Base-by-base conservation (phyloP, 2,797 vertebrate species). In the Phrynocephalus vlangalii region DNA sequence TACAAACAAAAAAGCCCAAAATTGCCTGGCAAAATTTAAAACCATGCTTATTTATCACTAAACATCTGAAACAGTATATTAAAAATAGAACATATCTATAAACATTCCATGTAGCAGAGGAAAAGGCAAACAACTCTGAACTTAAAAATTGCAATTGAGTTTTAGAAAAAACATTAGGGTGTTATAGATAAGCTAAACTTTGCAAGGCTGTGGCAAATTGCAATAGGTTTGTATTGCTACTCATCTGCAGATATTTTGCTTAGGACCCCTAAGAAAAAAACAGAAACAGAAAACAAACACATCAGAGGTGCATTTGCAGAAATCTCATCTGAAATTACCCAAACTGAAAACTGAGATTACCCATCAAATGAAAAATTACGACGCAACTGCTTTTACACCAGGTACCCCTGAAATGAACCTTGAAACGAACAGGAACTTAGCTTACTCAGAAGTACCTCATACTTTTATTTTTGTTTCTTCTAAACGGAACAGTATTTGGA, bases 1-100 rank as follows among this genome's bases (percentile, higher is more conserved):
- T 95, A 96, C 96, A 95, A 96, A 95, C 95, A 93, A 94, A 96
- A 95, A 96, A 95, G 95, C 93, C 94, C 94, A 94, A 94, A 95
- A 95, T 91, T 94, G 92, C 33, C 79, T 88, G 91, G 90, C 90
- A 91, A 92, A 93, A 94, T 91, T 95, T 89, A 87, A 86, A 85
- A 52, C 56, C 92, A 91, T 87, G 70, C 87, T 63, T 83, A 92
- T 91, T 91, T 93, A 94, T 95, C 91, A 90, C 73, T 1, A 89
- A 95, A 95, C 94, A 93, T 90, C 92, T 92, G 92, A 94, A 95
- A 93, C 89, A 94, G 92, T 75, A 88, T 68, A 85, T 63, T 82
- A 88, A 72, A 87, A 88, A 91, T 86, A 92, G 86, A 86, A 94
- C 91, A 73, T 86, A 91, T 18, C 81, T 91, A 67, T 88, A 86